A percentile compares a stretch with the other conserved stretches of the same genome.
Evolutionary conservation across 37 sponge, comb jelly and placozoan species (phyloP).

Genomic region (Agelas oroides): DNA sequence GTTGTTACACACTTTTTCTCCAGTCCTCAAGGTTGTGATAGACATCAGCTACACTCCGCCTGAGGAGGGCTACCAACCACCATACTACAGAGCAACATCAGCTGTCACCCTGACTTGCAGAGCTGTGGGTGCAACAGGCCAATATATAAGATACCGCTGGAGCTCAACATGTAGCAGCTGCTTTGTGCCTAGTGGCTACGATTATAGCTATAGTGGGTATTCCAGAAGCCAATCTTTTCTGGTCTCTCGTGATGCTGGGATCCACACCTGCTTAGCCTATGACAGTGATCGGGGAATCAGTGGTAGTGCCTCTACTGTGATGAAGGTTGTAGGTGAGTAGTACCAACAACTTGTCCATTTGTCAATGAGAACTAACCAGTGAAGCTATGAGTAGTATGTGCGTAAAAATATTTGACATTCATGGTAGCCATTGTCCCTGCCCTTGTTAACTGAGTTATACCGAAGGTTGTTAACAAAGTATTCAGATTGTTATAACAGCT

Average conservation of each 20-base stretch:
- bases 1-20: too few species aligned
- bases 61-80: slow-evolving; percentile 2
- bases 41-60: slow-evolving; percentile 21
- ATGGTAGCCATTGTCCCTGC: too few species aligned
- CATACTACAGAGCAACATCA: slow-evolving; percentile 16
- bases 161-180: slow-evolving; percentile 1
- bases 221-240: not conserved
- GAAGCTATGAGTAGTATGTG: too few species aligned
- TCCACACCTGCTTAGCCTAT: slow-evolving; percentile 15
- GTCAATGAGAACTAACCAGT: too few species aligned
- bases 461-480: too few species aligned
- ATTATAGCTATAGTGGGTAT: too few species aligned
- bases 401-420: too few species aligned
- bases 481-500: too few species aligned
- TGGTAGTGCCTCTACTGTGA: slow-evolving; percentile 2
- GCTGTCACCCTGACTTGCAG: slow-evolving; percentile 7
- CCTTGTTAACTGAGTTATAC: too few species aligned
- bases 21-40: not conserved
- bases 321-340: slow-evolving; percentile 2
- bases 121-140: slow-evolving; percentile 1
- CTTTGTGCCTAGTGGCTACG: not conserved
- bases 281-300: slow-evolving; percentile 1
- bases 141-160: slow-evolving; percentile 10
- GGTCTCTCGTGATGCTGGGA: not conserved
- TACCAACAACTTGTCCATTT: too few species aligned